Evolutionary conservation across 2,888 invertebrate genomes (phyloP), one percentile per base, ranked within the genome.

Genomic region (Rambutsinella grinnellia): DNA sequence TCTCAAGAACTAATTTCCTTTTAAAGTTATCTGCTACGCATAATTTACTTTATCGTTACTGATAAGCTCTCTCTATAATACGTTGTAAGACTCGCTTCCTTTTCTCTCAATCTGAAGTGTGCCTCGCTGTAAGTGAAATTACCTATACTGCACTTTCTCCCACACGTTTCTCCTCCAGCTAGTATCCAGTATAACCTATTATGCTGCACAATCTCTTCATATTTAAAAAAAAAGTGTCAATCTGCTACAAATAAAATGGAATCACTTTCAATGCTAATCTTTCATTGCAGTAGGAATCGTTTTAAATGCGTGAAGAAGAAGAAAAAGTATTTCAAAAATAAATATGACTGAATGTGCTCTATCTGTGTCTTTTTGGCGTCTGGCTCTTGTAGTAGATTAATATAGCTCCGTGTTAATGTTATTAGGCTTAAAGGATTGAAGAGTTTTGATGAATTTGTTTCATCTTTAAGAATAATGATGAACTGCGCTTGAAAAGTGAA

Each of bases 301-400:
- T 60, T 44, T 27, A 6, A 23, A 13, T 60, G 36, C 13, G 36
- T n/a, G 13, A 36, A 36, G 36, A 5, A 36, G 36, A 36, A 36
- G 13, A 36, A n/a, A 36, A 36, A 36, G 13, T 36, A 36, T 13
- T 36, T 63, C 17, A 23, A 26, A 19, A 19, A 51, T 58, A 21
- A n/a, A n/a, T 56, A 51, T 68, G 76, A 76, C 76, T 76, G 76
- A 76, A 76, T 76, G 76, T 76, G 69, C 76, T 76, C 76, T 76
- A 76, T 76, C 63, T 70, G 76, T 76, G 76, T 65, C 69, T 70
- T 75, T n/a, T 61, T 68, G 60, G 36, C 62, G 70, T 62, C 24
- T 56, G 66, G 53, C 54, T 60, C 44, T 70, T 62, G 28, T 60
- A 27, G 54, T 51, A 69, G 19, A 56, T 26, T 56, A 44, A 69